Evolutionary conservation across 2,113 vertebrate genomes (phyloP).

Genomic region (Uria aalge): DNA sequence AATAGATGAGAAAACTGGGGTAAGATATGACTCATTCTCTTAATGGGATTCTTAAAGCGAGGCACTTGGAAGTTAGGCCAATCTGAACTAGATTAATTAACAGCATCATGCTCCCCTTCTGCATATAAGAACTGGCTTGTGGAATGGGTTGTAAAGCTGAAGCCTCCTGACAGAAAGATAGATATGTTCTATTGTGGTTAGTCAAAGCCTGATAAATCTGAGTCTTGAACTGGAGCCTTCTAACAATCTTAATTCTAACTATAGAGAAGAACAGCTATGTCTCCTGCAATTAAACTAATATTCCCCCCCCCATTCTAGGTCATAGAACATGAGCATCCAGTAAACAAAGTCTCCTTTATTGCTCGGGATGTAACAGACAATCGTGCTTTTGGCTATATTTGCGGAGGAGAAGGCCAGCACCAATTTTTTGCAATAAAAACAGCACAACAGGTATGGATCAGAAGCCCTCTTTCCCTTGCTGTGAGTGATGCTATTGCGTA

Average conservation of each 20-base stretch:
- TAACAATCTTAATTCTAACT: neutral
- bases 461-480: neutral
- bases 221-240: neutral
- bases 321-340: slow-evolving; percentile 89
- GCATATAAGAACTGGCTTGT: neutral
- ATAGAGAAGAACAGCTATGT: neutral
- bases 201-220: neutral
- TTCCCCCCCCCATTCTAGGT: slow-evolving; percentile 70
- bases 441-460: slow-evolving; percentile 81
- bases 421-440: slow-evolving; percentile 96
- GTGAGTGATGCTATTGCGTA: neutral
- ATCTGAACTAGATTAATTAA: neutral
- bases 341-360: slow-evolving; percentile 94
- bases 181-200: neutral
- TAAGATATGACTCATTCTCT: slow-evolving; percentile 66
- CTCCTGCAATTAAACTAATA: neutral
- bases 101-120: neutral
- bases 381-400: slow-evolving; percentile 91
- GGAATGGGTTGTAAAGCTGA: neutral
- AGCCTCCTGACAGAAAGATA: neutral
- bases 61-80: neutral
- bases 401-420: slow-evolving; percentile 90
- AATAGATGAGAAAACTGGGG: slow-evolving; percentile 90
- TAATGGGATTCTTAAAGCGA: neutral
- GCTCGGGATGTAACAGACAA: slow-evolving; percentile 92